These are phyloP conservation scores for Xiphophorus maculatus DNA, from an alignment of 2,113 vertebrate genomes.

Conservation along the genomic window DNA sequence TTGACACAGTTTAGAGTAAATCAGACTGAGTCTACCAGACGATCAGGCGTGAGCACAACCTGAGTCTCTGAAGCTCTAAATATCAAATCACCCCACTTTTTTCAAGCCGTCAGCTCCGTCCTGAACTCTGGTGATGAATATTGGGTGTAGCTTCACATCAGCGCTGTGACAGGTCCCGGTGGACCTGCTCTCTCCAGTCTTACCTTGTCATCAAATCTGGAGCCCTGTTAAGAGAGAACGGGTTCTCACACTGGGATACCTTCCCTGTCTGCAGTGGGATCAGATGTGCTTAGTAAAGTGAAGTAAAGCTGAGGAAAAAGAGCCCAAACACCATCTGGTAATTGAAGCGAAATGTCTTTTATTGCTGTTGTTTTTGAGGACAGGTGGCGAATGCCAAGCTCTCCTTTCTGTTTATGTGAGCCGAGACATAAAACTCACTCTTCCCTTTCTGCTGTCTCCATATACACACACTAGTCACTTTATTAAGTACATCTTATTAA, in stretches of 20 bases:
- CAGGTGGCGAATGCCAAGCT: slow-evolving; percentile 15
- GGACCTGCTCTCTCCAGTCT: slow-evolving; percentile 25
- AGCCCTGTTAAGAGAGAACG: slow-evolving; percentile 9
- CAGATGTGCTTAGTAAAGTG: background rate
- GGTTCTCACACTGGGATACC: slow-evolving; percentile 1
- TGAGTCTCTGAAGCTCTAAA: background rate
- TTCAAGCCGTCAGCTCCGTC: background rate
- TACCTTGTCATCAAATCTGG: slow-evolving; percentile 29
- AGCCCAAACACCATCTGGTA: background rate
- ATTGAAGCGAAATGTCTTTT: background rate
- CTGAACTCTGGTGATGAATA: slow-evolving; percentile 22
- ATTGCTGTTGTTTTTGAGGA: background rate
- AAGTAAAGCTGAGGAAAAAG: background rate
- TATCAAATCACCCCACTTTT: background rate
- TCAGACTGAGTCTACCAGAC: no score
- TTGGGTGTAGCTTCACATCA: slow-evolving; percentile 11
- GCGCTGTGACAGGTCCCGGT: slow-evolving; percentile 24
- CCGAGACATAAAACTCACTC: slow-evolving; percentile 12
- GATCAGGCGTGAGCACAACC: no score
- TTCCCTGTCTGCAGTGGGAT: background rate
- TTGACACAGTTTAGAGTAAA: no score
- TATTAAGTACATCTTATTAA: background rate
- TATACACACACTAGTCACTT: no score
- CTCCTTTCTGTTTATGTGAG: background rate
- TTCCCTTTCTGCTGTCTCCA: slow-evolving; percentile 11